Percentiles rank a stretch among this genome's conserved stretches.
Conservation (phyloP, 1,140 invertebrate genomes). For the Musca domestica region DNA sequence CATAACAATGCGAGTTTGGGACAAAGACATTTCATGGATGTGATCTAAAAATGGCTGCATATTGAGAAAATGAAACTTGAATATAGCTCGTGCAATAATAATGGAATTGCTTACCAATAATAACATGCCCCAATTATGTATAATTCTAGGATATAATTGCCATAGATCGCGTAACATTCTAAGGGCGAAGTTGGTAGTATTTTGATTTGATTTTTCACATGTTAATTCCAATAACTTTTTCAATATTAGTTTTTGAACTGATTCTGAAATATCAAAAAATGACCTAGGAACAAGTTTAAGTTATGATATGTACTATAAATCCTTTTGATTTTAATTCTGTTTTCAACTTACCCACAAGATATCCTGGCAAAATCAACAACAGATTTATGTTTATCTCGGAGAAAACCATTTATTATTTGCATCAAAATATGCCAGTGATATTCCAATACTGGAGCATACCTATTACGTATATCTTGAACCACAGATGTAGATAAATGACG, state of each 20-base stretch:
- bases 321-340: not conserved
- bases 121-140: constrained; percentile 48
- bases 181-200: constrained; percentile 41
- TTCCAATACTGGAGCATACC: constrained; percentile 51
- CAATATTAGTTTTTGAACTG: constrained; percentile 43
- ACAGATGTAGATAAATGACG: constrained; percentile 49
- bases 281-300: constrained; percentile 32
- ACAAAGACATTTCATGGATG: constrained; percentile 58
- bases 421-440: constrained; percentile 51
- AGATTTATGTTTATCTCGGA: constrained; percentile 43
- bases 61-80: constrained; percentile 28
- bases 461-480: constrained; percentile 42
- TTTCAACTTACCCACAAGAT: constrained; percentile 34
- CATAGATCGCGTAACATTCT: constrained; percentile 43
- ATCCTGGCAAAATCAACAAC: constrained; percentile 44
- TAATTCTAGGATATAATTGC: constrained; percentile 38
- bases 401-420: constrained; percentile 50
- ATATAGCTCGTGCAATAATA: too few species aligned
- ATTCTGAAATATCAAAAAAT: constrained; percentile 43
- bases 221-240: constrained; percentile 47
- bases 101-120: constrained; percentile 32
- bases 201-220: constrained; percentile 42
- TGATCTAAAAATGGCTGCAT: constrained; percentile 61
- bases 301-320: not conserved
- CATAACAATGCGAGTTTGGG: constrained; percentile 58